These are phyloP conservation scores for Kryphioiulus occultus DNA, from an alignment of 2,888 invertebrate species.

Conservation along the genomic window DNA sequence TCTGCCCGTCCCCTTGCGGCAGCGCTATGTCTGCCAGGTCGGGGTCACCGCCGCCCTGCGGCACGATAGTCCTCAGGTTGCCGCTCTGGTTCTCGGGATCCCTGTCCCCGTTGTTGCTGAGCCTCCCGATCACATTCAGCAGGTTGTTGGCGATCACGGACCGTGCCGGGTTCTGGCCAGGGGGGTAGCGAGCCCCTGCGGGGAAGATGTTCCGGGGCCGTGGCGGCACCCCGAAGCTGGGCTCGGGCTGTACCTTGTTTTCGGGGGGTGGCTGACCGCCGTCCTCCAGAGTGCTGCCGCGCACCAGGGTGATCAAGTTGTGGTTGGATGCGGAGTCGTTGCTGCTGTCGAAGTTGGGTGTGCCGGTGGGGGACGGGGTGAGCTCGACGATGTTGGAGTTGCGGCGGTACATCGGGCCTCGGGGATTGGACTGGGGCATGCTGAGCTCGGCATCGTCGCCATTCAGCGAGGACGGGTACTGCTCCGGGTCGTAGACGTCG, in stretches of 20 bases:
- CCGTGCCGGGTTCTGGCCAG: neutral
- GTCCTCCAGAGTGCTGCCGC: neutral
- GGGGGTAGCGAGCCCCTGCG: too few relatives aligned
- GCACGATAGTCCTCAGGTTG: constrained; percentile 35
- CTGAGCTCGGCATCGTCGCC: neutral
- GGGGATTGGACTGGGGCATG: neutral
- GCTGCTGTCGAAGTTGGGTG: neutral
- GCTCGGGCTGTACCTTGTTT: neutral
- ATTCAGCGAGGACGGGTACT: constrained; percentile 21
- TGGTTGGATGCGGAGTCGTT: neutral
- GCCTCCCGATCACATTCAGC: neutral
- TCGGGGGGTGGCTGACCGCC: neutral
- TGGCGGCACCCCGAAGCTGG: neutral
- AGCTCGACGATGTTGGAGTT: constrained; percentile 52
- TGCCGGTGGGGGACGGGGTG: constrained; percentile 49
- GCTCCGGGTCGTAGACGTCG: neutral
- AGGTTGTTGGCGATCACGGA: neutral
- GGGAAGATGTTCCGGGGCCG: too few relatives aligned
- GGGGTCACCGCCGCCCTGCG: neutral
- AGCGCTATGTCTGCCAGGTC: neutral
- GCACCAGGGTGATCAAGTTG: constrained; percentile 28
- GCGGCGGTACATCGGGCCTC: neutral
- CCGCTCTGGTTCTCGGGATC: neutral
- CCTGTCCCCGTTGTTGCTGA: neutral
- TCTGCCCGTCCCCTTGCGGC: neutral